Conservation (phyloP, 2,888 invertebrate genomes). For the Bhutanitis thaidina region DNA sequence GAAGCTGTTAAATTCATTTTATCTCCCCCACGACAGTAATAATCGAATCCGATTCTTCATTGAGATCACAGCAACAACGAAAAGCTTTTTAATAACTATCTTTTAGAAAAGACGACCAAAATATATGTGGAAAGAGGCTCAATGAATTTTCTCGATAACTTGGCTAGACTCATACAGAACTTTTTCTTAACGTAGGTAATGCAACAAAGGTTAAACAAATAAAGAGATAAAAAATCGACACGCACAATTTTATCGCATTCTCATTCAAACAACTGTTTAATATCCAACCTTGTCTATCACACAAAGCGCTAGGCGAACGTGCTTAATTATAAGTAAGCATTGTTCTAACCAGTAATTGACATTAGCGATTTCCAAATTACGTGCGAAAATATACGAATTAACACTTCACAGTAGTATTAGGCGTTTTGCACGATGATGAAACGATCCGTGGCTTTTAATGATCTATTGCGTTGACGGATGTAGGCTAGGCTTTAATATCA, state of each 20-base stretch:
- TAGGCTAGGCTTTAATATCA: slow-evolving; percentile 2
- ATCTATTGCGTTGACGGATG: slow-evolving; percentile 14
- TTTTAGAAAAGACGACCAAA: too few relatives aligned
- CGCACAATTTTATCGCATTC: neutral
- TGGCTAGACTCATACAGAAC: too few relatives aligned
- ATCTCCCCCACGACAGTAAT: too few relatives aligned
- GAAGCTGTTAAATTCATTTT: too few relatives aligned
- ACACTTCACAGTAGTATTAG: slow-evolving; percentile 4
- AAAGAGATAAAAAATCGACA: too few relatives aligned
- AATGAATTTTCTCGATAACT: too few relatives aligned
- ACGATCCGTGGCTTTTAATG: slow-evolving; percentile 7
- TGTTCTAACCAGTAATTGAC: slow-evolving; percentile 16
- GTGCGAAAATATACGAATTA: slow-evolving; percentile 15
- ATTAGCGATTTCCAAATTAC: slow-evolving; percentile 19
- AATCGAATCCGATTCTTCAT: too few relatives aligned
- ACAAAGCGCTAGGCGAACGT: neutral
- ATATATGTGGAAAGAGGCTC: too few relatives aligned
- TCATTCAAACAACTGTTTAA: neutral
- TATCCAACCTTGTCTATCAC: slow-evolving; percentile 6
- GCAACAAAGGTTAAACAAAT: too few relatives aligned
- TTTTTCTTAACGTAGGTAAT: too few relatives aligned
- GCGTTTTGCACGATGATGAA: slow-evolving; percentile 13
- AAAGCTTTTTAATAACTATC: too few relatives aligned
- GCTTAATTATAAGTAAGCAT: slow-evolving; percentile 8
- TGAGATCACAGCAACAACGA: too few relatives aligned